Conservation (phyloP, 2,797 vertebrate species). For the Oreochromis mossambicus region DNA sequence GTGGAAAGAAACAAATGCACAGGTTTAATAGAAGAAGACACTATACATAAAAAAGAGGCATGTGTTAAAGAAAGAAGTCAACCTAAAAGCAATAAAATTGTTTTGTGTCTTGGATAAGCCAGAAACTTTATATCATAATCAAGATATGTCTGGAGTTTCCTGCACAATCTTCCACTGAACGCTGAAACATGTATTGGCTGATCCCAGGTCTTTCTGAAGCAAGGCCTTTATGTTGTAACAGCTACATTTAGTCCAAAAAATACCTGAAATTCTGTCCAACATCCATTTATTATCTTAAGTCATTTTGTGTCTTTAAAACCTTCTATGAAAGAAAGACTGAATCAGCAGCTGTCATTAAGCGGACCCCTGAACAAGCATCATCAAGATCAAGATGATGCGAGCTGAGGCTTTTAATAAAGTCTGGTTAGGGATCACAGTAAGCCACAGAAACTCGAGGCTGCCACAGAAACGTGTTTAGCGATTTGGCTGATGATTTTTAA, state of each 20-base stretch:
- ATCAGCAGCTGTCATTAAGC: background rate
- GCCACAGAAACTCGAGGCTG: constrained; percentile 39
- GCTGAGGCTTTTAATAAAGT: constrained; percentile 37
- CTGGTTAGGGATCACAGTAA: constrained; percentile 35
- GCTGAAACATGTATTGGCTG: background rate
- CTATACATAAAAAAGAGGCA: background rate
- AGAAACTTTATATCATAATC: background rate
- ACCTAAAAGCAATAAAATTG: background rate
- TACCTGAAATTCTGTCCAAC: background rate
- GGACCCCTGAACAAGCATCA: background rate
- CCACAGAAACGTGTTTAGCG: constrained; percentile 34
- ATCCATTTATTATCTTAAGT: background rate
- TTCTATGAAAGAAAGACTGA: background rate
- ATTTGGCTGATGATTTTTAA: constrained; percentile 44
- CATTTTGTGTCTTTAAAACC: background rate
- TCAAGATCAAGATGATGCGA: constrained; percentile 1
- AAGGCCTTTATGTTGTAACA: background rate
- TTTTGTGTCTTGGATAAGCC: background rate
- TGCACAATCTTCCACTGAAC: background rate
- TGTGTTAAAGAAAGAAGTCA: background rate
- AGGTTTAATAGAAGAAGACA: background rate
- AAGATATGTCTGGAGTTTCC: background rate
- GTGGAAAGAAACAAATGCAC: background rate
- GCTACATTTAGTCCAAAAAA: background rate
- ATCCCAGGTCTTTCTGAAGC: background rate